Evolutionary conservation across 2,113 vertebrate species (phyloP), one percentile per base, ranked within the genome.

Genomic region (Sorex araneus): DNA sequence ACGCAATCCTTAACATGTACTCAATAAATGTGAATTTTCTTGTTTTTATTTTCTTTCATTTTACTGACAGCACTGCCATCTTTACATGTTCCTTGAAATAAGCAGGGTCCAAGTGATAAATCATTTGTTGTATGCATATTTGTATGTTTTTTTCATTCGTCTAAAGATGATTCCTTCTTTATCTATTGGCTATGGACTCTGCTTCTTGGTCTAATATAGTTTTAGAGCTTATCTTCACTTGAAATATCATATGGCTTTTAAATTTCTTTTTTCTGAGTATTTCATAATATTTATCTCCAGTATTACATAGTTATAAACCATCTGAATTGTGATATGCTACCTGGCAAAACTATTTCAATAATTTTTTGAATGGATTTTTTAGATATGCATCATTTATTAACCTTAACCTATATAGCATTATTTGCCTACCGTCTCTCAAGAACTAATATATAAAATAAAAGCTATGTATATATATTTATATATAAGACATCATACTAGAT

Each of bases 121-220:
- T 93, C 79, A 45, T 75, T 80, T 69, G n/a, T 86, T 71, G 11
- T 27, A 6, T 85, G 15, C 28, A 36, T 75, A 13, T 80, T 45
- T 84, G 16, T 45, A 18, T 57, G 12, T 36, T 86, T 93, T 73
- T 67, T 91, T 88, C 28, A 92, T 74, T 74, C 92, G 50, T 83
- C 27, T 66, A 40, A 84, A 87, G 54, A 66, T 40, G 34, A 77
- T 4, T 76, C 23, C 40, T 87, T 76, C 50, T 30, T 0, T 84
- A 12, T 70, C 43, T 85, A 11, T 43, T 87, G 4, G 8, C 28
- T 36, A 0, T 63, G 87, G 7, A 28, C 7, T 67, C 43, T 82
- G 9, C 4, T 71, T 78, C 28, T 75, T 87, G 21, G n/a, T 54
- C 93, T 77, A 80, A 90, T 66, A 88, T 80, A 54, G 25, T 90